Evolutionary conservation across 2,888 invertebrate genomes (phyloP).

Genomic region (Perithous albicinctus): DNA sequence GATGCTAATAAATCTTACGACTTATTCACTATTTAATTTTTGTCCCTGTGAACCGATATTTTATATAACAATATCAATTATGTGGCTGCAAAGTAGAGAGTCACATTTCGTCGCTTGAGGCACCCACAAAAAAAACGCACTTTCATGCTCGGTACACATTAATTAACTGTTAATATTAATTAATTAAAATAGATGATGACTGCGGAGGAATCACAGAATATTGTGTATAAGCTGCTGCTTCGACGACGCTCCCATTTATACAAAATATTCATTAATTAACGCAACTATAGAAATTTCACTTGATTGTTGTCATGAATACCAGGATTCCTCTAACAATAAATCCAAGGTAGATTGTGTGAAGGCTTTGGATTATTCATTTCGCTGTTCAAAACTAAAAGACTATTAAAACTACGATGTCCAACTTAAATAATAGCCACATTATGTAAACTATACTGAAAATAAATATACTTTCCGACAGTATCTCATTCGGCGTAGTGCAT

Average conservation of each 20-base stretch:
- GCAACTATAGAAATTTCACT: too few species aligned
- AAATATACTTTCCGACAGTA: background rate
- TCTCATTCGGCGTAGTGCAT: conserved; percentile 16
- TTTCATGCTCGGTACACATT: too few species aligned
- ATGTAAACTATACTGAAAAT: background rate
- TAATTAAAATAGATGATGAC: too few species aligned
- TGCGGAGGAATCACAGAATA: too few species aligned
- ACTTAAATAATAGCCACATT: background rate
- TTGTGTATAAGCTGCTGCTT: too few species aligned
- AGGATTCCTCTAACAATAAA: too few species aligned
- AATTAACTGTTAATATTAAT: too few species aligned
- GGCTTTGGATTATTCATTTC: background rate
- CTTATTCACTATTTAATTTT: background rate
- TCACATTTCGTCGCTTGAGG: too few species aligned
- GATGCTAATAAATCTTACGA: conserved; percentile 9
- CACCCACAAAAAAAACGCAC: too few species aligned
- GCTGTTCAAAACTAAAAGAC: background rate
- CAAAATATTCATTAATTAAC: too few species aligned
- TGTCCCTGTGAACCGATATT: background rate
- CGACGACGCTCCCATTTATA: too few species aligned
- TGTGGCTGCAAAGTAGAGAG: background rate
- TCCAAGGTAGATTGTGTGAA: background rate
- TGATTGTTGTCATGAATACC: too few species aligned
- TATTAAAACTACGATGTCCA: background rate
- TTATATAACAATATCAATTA: background rate